Evolutionary conservation across 1,140 invertebrate genomes (phyloP), one percentile per base, ranked within the genome.

Genomic region (Leptinotarsa undecemlineata): DNA sequence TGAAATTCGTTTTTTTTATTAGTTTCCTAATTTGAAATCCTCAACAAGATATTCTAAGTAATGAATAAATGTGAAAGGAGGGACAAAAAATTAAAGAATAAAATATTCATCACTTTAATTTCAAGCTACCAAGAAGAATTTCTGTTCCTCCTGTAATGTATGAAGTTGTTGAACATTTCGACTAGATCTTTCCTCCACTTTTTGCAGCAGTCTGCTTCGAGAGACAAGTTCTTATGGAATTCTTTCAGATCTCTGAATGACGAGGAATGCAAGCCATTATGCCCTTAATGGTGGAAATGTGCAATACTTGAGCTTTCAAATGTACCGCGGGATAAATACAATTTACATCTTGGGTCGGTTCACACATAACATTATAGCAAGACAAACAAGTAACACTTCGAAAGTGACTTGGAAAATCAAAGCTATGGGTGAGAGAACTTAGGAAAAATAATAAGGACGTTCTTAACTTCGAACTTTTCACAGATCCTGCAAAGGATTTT

Each of bases 291-390:
- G 67, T 47, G 33, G n/a, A 17, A 26, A 47, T 47, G 67, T 68
- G 33, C 67, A 47, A 42, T 68, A 68, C 67, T 68, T 17, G 15
- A 66, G 20, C 33, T 42, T 68, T 47, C 33, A 66, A 68, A 47
- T 47, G 21, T 47, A 47, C 67, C 67, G 67, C 67, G n/a, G 42
- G 42, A 19, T 19, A 42, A 68, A 68, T 19, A 19, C 17, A 26
- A 68, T 68, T 68, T 68, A 68, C 67, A 68, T 68, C 33, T 68
- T 19, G 23, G 67, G 1, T 68, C 67, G 67, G 67, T 68, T 68
- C 67, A 68, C 67, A 68, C 67, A 68, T 68, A 68, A 26, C 67
- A 68, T 68, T 68, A 68, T 13, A 63, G 21, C 47, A 33, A 33
- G 33, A 60, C 33, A 61, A 73, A 57, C 51, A 57, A 57, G 6